Evolutionary conservation across 2,888 invertebrate genomes (phyloP).

Genomic region (Polymixis lichenea): DNA sequence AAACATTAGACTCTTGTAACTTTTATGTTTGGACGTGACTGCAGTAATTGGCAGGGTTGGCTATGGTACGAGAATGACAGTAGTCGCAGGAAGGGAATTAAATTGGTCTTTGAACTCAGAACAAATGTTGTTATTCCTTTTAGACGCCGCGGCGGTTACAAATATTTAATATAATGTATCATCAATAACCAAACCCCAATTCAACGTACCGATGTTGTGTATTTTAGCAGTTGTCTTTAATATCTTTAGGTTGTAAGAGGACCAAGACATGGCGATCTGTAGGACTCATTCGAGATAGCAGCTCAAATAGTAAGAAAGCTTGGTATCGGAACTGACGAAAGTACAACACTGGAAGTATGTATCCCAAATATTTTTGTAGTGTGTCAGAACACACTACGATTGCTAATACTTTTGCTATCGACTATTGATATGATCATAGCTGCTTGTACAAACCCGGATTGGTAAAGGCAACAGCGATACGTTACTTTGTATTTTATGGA

Average conservation of each 20-base stretch:
- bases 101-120: not conserved
- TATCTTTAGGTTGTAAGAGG: not conserved
- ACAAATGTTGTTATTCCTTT: not conserved
- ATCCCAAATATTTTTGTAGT: no score
- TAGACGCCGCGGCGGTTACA: not conserved
- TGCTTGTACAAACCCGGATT: not conserved
- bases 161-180: not conserved
- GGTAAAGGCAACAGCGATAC: not conserved
- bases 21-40: slow-evolving; percentile 19
- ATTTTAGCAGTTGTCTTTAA: not conserved
- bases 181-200: not conserved
- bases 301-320: not conserved
- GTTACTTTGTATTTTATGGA: not conserved
- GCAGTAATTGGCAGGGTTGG: not conserved
- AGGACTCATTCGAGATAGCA: not conserved
- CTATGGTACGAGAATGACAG: not conserved
- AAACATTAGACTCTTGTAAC: slow-evolving; percentile 18
- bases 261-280: not conserved
- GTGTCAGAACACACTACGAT: not conserved
- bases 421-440: not conserved
- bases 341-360: not conserved
- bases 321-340: not conserved
- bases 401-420: not conserved
- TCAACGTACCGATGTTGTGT: no score
- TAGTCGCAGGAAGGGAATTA: slow-evolving; percentile 15